Evolutionary conservation across 1,140 invertebrate genomes (phyloP).

Genomic region (Brevipalpus yothersi): DNA sequence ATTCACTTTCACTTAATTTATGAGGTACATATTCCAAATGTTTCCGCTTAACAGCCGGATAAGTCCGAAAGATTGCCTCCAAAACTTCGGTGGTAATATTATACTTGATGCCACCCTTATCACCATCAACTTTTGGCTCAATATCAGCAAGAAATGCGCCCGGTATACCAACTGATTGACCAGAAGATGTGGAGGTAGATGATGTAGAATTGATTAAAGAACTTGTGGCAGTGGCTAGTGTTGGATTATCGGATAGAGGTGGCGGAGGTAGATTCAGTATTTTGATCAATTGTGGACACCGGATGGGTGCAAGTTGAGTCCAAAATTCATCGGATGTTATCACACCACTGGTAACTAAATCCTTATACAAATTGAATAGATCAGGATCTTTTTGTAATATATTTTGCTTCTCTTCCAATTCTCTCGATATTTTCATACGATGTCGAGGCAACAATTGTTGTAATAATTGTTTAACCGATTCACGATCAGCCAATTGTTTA

Average conservation of each 20-base stretch:
- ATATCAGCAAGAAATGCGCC: constrained; percentile 42
- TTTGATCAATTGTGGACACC: neutral
- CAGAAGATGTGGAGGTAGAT: neutral
- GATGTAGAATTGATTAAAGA: neutral
- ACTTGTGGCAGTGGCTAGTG: too few species aligned
- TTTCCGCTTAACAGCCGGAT: constrained; percentile 91
- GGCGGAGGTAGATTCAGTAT: neutral
- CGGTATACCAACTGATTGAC: constrained; percentile 16
- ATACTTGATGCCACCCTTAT: constrained; percentile 85
- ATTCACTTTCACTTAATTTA: constrained; percentile 81
- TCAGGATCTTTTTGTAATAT: constrained; percentile 28
- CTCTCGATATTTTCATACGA: constrained; percentile 73
- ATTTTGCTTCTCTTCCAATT: constrained; percentile 31
- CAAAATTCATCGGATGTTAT: constrained; percentile 90
- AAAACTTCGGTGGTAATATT: constrained; percentile 92
- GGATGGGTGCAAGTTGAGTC: constrained; percentile 22
- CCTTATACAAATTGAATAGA: constrained; percentile 31
- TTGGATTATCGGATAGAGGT: neutral
- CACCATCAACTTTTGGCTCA: constrained; percentile 87
- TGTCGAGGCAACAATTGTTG: constrained; percentile 83
- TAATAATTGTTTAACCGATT: constrained; percentile 75
- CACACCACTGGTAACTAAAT: constrained; percentile 78
- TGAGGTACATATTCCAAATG: constrained; percentile 86
- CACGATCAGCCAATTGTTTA: constrained; percentile 62
- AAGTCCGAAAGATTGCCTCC: constrained; percentile 94